These are phyloP conservation scores for Picathartes gymnocephalus DNA, from an alignment of 2,113 vertebrate genomes.

Conservation along the genomic window DNA sequence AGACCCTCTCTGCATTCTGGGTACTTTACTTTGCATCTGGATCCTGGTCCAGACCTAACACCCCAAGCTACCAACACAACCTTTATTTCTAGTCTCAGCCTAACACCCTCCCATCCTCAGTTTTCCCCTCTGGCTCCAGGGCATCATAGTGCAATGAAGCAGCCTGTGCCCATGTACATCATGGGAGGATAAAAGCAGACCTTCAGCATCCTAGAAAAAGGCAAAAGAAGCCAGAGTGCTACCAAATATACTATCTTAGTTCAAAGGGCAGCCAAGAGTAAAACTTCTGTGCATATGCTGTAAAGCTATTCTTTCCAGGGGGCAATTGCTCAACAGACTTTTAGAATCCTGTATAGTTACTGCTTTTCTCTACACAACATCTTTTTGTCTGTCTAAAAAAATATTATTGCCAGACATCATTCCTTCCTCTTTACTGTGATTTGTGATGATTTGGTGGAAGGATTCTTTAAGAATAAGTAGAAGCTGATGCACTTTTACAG, in stretches of 20 bases:
- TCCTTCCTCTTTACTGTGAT: not conserved
- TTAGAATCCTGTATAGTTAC: not conserved
- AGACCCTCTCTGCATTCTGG: not conserved
- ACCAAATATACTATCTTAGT: not conserved
- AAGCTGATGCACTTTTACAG: constrained; percentile 41
- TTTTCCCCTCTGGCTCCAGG: not conserved
- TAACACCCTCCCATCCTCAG: not conserved
- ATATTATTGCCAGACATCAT: not conserved
- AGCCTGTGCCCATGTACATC: not conserved
- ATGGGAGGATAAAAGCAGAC: not conserved
- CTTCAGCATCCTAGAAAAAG: not conserved
- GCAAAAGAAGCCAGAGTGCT: not conserved
- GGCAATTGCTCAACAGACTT: constrained; percentile 15
- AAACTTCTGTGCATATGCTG: not conserved
- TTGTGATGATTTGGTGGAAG: constrained; percentile 23
- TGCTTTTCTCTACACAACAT: not conserved
- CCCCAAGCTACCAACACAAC: not conserved
- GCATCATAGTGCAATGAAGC: accelerated
- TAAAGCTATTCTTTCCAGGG: constrained; percentile 3
- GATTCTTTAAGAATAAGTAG: constrained; percentile 33
- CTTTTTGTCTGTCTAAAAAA: not conserved
- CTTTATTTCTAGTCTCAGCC: not conserved
- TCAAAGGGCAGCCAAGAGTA: not conserved
- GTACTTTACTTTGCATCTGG: not conserved
- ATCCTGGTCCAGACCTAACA: not conserved